These are phyloP conservation scores for Muntiacus reevesi DNA, from an alignment of 2,113 vertebrate species.

Conservation along the genomic window DNA sequence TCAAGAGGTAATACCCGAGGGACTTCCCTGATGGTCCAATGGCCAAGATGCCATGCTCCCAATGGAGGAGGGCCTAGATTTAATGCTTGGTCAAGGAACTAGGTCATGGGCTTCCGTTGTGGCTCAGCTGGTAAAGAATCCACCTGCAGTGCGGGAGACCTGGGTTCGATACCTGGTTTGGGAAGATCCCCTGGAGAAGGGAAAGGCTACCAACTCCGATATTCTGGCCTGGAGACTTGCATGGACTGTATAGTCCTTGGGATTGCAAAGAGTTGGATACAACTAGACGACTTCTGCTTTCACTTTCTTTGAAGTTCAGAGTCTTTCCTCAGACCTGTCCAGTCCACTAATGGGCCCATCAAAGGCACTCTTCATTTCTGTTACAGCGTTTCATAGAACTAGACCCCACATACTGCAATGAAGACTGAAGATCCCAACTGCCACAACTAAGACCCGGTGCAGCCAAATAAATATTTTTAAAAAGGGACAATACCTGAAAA, in stretches of 20 bases:
- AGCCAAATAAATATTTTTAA: neutral
- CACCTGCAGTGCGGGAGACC: fast-evolving
- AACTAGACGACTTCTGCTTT: neutral
- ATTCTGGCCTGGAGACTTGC: neutral
- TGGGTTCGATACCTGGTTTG: neutral
- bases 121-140: neutral
- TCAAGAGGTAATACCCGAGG: neutral
- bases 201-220: neutral
- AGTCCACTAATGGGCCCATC: neutral
- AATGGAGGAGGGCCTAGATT: neutral
- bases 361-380: neutral
- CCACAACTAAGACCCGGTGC: fast-evolving
- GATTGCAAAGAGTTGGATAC: neutral
- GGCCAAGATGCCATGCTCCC: neutral
- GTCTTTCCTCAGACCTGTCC: neutral
- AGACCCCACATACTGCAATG: neutral
- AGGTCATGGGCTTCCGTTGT: neutral
- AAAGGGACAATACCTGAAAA: neutral
- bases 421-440: neutral
- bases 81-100: neutral
- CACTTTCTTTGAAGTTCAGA: neutral
- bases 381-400: neutral
- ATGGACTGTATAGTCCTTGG: neutral
- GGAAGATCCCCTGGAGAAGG: neutral
- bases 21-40: neutral